Base-by-base conservation (phyloP, 2,888 invertebrate genomes). In the Parasteatoda lunata region DNA sequence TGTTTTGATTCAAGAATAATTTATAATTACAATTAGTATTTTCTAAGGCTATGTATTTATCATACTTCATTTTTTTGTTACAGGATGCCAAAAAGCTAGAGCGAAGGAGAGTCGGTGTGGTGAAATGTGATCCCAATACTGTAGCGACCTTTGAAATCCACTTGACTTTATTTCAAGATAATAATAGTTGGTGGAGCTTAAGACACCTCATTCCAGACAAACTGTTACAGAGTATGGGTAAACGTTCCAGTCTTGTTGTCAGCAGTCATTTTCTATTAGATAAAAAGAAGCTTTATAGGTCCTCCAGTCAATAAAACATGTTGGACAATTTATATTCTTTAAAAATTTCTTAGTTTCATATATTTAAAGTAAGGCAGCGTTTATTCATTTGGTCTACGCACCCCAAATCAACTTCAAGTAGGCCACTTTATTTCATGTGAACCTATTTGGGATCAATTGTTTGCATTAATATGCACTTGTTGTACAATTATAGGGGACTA, bases 141-240 rank as follows among this genome's bases (percentile, higher is more conserved):
- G 95, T 97, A 77, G 96, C 97, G 89, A 97, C 97, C 89, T 97
- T 97, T 92, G 97, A 97, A 93, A 94, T 97, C 90, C 96, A 96
- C 93, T 93, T 97, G 90, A 97, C 96, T 77, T 94, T 97, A 90
- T 96, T 96, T 92, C 97, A 97, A 92, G 96, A 96, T 91, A 94
- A 95, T 88, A 95, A 96, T 90, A 95, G 96, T 91, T 97, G 97
- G 97, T 95, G 95, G 90, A 94, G 96, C 91, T 93, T 97, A 93
- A 96, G 96, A 92, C 96, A 97, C 92, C 96, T 97, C 93, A 94
- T 97, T 48, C 89, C 89, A 84, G 90, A 90, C 89, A 89, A 91
- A 90, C 90, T 91, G 90, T 92, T 92, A 85, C 96, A 96, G 94
- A 97, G 96, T 92, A 93, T 97, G 91, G 95, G 96, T 90, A 94